These are phyloP conservation scores for Trachythela sp. DNA, from an alignment of 64 coral and sea anemone species.

Conservation along the genomic window DNA sequence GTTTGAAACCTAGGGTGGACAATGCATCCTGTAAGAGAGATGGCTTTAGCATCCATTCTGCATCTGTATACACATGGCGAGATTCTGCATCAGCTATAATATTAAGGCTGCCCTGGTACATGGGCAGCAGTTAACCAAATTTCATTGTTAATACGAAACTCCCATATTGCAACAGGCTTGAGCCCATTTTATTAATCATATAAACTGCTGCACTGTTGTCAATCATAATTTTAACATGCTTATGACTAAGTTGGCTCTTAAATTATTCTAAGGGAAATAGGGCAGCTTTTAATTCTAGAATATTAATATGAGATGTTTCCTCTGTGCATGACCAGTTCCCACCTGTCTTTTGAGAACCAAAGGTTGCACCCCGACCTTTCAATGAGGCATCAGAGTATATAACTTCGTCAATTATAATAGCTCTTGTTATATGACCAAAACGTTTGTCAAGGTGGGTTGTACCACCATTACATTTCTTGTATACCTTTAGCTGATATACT, in stretches of 20 bases:
- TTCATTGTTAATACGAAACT: conserved; percentile 29
- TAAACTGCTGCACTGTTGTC: conserved; percentile 50
- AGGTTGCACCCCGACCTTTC: conserved; percentile 44
- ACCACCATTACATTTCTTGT: background rate
- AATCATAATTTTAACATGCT: conserved; percentile 52
- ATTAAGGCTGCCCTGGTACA: conserved; percentile 40
- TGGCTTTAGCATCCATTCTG: conserved; percentile 34
- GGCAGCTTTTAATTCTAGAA: conserved; percentile 50
- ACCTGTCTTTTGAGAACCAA: background rate
- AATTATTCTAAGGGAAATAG: conserved; percentile 32
- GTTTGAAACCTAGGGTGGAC: background rate
- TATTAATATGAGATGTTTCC: conserved; percentile 43
- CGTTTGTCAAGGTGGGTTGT: background rate
- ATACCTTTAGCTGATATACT: background rate
- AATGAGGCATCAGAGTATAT: conserved; percentile 46
- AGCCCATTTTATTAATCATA: conserved; percentile 52
- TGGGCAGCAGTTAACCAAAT: conserved; percentile 45
- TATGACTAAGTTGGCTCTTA: background rate
- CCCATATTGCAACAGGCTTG: conserved; percentile 11
- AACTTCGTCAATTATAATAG: background rate
- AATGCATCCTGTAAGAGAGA: background rate
- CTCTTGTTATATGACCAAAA: background rate
- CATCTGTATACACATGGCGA: background rate
- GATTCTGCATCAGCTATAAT: conserved; percentile 44
- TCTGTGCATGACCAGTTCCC: conserved; percentile 33